Percentiles rank a stretch among this genome's conserved stretches.
Conservation (phyloP, 30 jellyfish, hydroid and myxozoan genomes). For the Hydractinia symbiolongicarpus region DNA sequence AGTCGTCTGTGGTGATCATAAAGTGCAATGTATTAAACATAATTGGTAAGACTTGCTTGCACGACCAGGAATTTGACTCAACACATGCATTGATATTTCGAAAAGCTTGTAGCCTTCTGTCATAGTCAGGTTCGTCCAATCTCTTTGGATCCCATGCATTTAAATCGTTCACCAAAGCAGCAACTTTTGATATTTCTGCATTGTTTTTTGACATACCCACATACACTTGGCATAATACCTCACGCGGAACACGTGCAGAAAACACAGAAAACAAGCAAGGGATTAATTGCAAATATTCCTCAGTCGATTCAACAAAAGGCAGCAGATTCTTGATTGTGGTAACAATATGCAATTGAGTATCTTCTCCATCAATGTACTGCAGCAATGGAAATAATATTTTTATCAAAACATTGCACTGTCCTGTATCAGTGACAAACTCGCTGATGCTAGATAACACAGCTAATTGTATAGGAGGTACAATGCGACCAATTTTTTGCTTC, state of each 20-base stretch:
- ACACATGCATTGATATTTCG: slow-evolving; percentile 33
- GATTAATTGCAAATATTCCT: slow-evolving; percentile 19
- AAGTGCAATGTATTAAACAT: slow-evolving; percentile 43
- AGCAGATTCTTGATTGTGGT: slow-evolving; percentile 49
- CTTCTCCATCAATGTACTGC: slow-evolving; percentile 36
- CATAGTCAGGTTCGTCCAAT: slow-evolving; percentile 83
- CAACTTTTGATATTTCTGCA: background rate
- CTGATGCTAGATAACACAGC: slow-evolving; percentile 63
- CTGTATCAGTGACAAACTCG: slow-evolving; percentile 49
- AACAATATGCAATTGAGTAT: slow-evolving; percentile 35
- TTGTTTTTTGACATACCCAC: slow-evolving; percentile 7
- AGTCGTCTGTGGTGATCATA: slow-evolving; percentile 46
- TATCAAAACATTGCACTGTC: slow-evolving; percentile 51
- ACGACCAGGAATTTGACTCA: slow-evolving; percentile 13
- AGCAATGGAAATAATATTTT: slow-evolving; percentile 54
- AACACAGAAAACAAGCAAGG: slow-evolving; percentile 42
- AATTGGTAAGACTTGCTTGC: slow-evolving; percentile 47
- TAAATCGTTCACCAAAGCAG: slow-evolving; percentile 33
- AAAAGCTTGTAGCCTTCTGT: slow-evolving; percentile 59
- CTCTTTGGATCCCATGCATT: slow-evolving; percentile 78
- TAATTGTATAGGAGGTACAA: slow-evolving; percentile 36
- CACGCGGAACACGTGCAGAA: slow-evolving; percentile 36
- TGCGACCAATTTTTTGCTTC: slow-evolving; percentile 24
- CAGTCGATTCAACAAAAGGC: slow-evolving; percentile 10
- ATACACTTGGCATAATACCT: slow-evolving; percentile 55